A percentile compares a stretch with the other conserved stretches of the same genome.
These are phyloP conservation scores for Schizothorax lantsangensis DNA, from an alignment of 2,797 vertebrate species.

Conservation along the genomic window DNA sequence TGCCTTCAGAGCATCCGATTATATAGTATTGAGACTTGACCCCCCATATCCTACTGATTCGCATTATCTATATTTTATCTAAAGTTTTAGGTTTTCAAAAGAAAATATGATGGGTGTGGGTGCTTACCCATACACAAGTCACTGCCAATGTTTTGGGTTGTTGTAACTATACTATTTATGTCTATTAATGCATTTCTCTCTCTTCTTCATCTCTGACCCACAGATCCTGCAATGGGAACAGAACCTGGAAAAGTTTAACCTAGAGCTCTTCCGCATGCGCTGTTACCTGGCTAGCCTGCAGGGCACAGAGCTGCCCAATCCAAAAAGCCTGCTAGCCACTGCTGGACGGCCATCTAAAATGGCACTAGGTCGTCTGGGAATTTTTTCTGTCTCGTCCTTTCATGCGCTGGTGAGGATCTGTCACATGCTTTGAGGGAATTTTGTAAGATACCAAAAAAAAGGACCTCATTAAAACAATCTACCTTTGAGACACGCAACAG, in stretches of 20 bases:
- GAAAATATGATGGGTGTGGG: neutral
- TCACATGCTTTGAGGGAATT: slow-evolving; percentile 4
- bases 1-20: neutral
- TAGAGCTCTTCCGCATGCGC: slow-evolving; percentile 90
- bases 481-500: neutral
- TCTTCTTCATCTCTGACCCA: slow-evolving; percentile 39
- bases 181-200: neutral
- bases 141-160: neutral
- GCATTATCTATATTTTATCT: neutral
- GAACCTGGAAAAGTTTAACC: slow-evolving; percentile 93
- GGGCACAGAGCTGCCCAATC: slow-evolving; percentile 92
- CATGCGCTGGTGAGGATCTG: slow-evolving; percentile 87
- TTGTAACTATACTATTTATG: neutral
- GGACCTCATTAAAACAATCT: slow-evolving; percentile 12
- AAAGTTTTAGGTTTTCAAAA: neutral
- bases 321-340: slow-evolving; percentile 89
- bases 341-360: slow-evolving; percentile 89
- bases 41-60: neutral
- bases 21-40: neutral
- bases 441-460: neutral
- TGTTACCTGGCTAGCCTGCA: slow-evolving; percentile 94
- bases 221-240: slow-evolving; percentile 97
- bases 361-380: slow-evolving; percentile 86
- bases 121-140: neutral
- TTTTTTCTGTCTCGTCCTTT: slow-evolving; percentile 93